A percentile compares a stretch with the other conserved stretches of the same genome.
Evolutionary conservation across 2,888 invertebrate species (phyloP).

Genomic region (Erebia palarica): DNA sequence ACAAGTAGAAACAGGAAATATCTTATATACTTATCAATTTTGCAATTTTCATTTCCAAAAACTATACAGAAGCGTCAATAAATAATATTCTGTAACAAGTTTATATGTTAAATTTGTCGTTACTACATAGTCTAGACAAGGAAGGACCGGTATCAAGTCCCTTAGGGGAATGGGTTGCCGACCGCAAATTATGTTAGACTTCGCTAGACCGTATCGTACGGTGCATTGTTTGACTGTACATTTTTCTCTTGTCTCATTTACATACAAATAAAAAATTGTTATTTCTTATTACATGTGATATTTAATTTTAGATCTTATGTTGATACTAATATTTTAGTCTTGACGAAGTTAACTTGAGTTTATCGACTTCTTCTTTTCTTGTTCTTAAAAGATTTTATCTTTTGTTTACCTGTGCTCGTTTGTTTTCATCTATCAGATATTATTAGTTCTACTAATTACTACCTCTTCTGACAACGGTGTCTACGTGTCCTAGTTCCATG

Average conservation of each 20-base stretch:
- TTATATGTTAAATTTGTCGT: slow-evolving; percentile 34
- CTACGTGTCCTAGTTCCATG: background rate
- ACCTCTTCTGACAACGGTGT: too few relatives aligned
- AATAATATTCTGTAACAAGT: background rate
- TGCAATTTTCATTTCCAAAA: background rate
- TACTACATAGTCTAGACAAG: slow-evolving; percentile 64
- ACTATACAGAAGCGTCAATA: background rate
- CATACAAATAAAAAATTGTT: background rate
- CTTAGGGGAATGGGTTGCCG: slow-evolving; percentile 65
- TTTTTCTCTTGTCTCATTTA: slow-evolving; percentile 8
- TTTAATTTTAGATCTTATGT: background rate
- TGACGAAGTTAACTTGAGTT: background rate
- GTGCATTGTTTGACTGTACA: slow-evolving; percentile 49
- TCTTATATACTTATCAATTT: background rate
- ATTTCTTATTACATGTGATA: background rate
- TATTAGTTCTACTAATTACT: background rate
- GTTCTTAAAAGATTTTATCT: background rate
- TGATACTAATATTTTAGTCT: background rate
- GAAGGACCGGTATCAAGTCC: slow-evolving; percentile 59
- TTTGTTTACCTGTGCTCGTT: background rate
- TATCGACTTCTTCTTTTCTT: background rate
- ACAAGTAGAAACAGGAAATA: too few relatives aligned
- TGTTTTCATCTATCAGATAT: background rate
- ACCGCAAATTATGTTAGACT: slow-evolving; percentile 71
- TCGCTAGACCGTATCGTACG: slow-evolving; percentile 62